phyloP scores from a whole-genome alignment of 1,140 invertebrate species.

The Aphis craccivora region DNA sequence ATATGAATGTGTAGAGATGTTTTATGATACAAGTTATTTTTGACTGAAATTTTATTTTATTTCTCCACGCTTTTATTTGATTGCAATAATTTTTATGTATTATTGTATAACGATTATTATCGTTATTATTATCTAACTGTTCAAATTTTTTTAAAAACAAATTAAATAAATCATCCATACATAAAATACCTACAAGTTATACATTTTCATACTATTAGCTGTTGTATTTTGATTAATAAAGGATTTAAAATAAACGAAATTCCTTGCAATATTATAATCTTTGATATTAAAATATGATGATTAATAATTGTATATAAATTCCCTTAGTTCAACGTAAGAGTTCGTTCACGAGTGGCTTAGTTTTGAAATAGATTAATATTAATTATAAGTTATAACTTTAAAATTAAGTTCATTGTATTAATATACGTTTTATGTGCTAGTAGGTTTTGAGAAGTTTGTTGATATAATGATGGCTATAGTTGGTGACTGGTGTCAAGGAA shows the following conservation, averaged over 20 bases:
- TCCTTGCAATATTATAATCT: neutral
- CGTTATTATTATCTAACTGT: neutral
- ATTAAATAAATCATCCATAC: neutral
- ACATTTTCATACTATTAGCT: neutral
- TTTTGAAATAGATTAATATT: conserved; percentile 19
- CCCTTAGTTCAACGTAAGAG: neutral
- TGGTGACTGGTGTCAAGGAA: neutral
- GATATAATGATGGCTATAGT: neutral
- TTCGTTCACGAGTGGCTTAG: neutral
- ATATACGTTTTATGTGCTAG: neutral
- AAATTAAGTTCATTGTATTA: neutral
- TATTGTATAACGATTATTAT: neutral
- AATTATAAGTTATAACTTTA: conserved; percentile 20
- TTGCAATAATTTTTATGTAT: neutral
- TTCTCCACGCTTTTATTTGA: neutral
- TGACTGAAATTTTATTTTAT: neutral
- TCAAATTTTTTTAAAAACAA: neutral
- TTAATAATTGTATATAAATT: neutral
- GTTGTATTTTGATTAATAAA: neutral
- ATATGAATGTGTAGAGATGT: neutral
- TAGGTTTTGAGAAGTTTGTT: neutral
- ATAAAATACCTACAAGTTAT: neutral
- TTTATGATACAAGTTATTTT: neutral
- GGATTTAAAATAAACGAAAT: neutral
- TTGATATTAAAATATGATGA: neutral